Percentiles rank a stretch among this genome's conserved stretches.
phyloP scores from a whole-genome alignment of 2,888 invertebrate genomes.

The Acleris sparsana region DNA sequence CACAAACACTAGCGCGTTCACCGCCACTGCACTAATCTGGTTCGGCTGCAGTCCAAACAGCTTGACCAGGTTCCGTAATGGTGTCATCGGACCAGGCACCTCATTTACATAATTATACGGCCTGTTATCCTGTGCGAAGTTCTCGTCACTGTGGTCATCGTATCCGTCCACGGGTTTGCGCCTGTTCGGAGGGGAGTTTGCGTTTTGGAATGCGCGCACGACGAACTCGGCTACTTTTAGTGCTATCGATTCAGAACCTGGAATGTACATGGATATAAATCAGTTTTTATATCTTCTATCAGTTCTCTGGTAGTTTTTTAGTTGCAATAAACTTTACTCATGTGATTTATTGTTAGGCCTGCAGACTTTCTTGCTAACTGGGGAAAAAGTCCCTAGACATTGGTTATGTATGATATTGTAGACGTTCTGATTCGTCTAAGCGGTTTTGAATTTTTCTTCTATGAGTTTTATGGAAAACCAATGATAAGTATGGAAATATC shows the following conservation, averaged over 20 bases:
- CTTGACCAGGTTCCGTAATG: constrained; percentile 81
- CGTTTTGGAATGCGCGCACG: constrained; percentile 68
- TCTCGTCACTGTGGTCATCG: constrained; percentile 48
- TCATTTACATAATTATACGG: constrained; percentile 68
- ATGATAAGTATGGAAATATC: too few relatives aligned
- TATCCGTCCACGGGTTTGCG: constrained; percentile 48
- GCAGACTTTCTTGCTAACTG: too few relatives aligned
- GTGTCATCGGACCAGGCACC: constrained; percentile 78
- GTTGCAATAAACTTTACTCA: too few relatives aligned
- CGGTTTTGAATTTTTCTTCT: too few relatives aligned
- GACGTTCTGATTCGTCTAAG: too few relatives aligned
- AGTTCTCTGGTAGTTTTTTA: too few relatives aligned
- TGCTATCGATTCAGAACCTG: constrained; percentile 76
- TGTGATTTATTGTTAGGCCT: too few relatives aligned
- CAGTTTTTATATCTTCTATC: background rate
- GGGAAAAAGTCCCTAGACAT: too few relatives aligned
- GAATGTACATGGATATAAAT: constrained; percentile 38
- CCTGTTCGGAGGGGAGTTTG: constrained; percentile 41
- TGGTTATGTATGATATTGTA: too few relatives aligned
- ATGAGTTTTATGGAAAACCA: too few relatives aligned
- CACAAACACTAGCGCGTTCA: constrained; percentile 92
- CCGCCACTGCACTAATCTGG: constrained; percentile 91
- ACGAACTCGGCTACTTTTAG: constrained; percentile 77
- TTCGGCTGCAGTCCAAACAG: constrained; percentile 90
- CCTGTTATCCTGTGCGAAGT: constrained; percentile 49